Base-by-base conservation (phyloP, 2,797 vertebrate species). In the Aeoliscus strigatus region DNA sequence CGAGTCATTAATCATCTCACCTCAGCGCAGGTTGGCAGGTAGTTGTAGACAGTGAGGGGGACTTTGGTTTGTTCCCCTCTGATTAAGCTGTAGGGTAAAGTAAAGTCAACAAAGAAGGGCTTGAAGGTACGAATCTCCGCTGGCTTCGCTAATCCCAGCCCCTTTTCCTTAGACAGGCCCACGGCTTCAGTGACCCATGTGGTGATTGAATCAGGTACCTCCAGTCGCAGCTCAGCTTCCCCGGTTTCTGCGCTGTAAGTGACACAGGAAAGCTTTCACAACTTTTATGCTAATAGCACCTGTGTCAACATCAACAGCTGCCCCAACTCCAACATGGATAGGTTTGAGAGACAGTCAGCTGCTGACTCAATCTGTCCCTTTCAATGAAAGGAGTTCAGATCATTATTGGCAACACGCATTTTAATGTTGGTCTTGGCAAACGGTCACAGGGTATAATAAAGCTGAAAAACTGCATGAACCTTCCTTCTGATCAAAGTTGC, bases 51-150 rank as follows among this genome's bases (percentile, higher is more conserved):
- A 0, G 88, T 94, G 27, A 96, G 76, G 0, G 90, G 90, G 43
- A 94, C 90, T 85, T 96, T 95, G 81, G 90, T 91, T 75, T 96
- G 93, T 43, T 96, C 93, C 14, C 94, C 92, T 1, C 92, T 86
- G 78, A 95, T 90, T 39, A 96, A 79, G 0, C 78, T 87, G 75
- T 89, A 90, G 0, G 94, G 93, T 55, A 96, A 71, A 0, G 89
- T 94, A 51, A 97, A 96, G 46, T 94, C 94, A 0, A 95, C 84
- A 34, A 97, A 96, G 82, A 97, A 95, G 2, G 88, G 77, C 70
- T 97, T 94, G 67, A 96, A 96, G 0, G 92, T 90, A 4, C 86
- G 90, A 26, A 96, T 88, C 54, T 91, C 85, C 0, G 72, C 43
- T 15, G 77, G 86, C 11, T 46, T 39, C 0, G 92, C 91, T 11